Evolutionary conservation across 2,888 invertebrate genomes (phyloP).

Genomic region (Apotomis turbidana): DNA sequence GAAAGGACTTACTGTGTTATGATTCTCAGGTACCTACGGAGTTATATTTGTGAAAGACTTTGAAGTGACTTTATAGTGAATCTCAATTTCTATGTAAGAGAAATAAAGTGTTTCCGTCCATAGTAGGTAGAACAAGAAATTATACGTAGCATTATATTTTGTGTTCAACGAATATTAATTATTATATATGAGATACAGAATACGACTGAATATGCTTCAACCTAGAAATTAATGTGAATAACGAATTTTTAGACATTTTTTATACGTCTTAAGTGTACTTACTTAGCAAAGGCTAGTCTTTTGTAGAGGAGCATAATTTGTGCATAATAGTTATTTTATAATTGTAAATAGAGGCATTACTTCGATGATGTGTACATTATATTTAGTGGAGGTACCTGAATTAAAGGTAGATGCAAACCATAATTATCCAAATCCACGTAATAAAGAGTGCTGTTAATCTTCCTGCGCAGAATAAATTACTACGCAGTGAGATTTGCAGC

Average conservation of each 20-base stretch:
- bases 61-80: constrained; percentile 48
- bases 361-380: constrained; percentile 47
- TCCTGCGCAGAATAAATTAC: too few relatives aligned
- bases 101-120: constrained; percentile 48
- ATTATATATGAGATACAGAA: constrained; percentile 54
- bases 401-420: constrained; percentile 11
- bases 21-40: neutral
- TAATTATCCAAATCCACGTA: too few relatives aligned
- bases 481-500: too few relatives aligned
- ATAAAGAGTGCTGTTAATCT: too few relatives aligned
- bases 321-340: constrained; percentile 69
- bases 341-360: constrained; percentile 71
- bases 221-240: constrained; percentile 64
- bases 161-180: constrained; percentile 76
- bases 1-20: too few relatives aligned
- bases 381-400: constrained; percentile 28
- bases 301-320: constrained; percentile 66
- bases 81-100: constrained; percentile 33
- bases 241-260: constrained; percentile 74
- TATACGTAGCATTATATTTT: constrained; percentile 56
- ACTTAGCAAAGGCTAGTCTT: constrained; percentile 82
- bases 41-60: constrained; percentile 37
- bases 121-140: constrained; percentile 25
- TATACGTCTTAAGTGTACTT: constrained; percentile 53
- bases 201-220: constrained; percentile 71